A percentile compares a stretch with the other conserved stretches of the same genome.
phyloP scores from a whole-genome alignment of 2,113 vertebrate species.

The Antechinus flavipes region DNA sequence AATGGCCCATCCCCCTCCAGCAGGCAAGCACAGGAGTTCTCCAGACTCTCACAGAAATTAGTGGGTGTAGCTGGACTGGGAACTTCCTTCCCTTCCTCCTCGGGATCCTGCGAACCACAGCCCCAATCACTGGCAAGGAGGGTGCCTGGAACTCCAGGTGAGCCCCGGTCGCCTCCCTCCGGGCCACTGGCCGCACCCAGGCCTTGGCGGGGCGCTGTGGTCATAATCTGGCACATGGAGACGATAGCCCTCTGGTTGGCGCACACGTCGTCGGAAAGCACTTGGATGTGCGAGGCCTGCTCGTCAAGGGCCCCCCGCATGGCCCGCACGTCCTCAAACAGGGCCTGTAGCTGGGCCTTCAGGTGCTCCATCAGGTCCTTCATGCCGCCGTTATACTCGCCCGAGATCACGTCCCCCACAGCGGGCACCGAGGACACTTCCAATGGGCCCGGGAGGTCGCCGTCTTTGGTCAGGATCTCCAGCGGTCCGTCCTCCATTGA shows the following conservation, averaged over 20 bases:
- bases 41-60: conserved; percentile 61
- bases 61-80: conserved; percentile 69
- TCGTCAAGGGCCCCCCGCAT: conserved; percentile 80
- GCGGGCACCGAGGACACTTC: conserved; percentile 77
- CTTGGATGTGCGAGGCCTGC: conserved; percentile 82
- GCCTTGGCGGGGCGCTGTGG: conserved; percentile 77
- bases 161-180: conserved; percentile 39
- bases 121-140: conserved; percentile 45
- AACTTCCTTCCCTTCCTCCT: conserved; percentile 61
- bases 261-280: conserved; percentile 81
- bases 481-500: conserved; percentile 80
- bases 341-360: conserved; percentile 79
- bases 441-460: conserved; percentile 74
- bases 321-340: conserved; percentile 81
- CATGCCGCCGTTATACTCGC: conserved; percentile 81
- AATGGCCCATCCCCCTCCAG: conserved; percentile 67
- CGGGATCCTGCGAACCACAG: conserved; percentile 45
- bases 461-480: conserved; percentile 80
- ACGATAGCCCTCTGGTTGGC: conserved; percentile 81
- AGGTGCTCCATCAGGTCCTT: conserved; percentile 80
- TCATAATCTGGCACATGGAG: conserved; percentile 81
- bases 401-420: conserved; percentile 79
- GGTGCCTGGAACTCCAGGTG: conserved; percentile 38
- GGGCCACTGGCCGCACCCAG: conserved; percentile 66
- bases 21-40: conserved; percentile 70